Evolutionary conservation across 2,113 vertebrate genomes (phyloP).

Genomic region (Ceuthmochares aereus): DNA sequence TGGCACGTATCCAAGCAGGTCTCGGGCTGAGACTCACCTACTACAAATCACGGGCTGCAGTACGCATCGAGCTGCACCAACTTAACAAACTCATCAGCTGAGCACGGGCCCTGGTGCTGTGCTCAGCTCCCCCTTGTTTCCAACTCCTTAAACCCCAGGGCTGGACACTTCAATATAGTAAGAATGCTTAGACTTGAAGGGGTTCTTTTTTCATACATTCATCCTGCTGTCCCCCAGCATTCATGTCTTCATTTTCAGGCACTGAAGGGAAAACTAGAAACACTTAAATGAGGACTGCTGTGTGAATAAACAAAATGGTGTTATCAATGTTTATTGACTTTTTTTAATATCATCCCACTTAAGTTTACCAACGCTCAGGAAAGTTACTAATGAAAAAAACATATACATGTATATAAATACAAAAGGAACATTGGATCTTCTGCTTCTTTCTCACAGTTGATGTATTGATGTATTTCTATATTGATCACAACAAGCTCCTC

Average conservation of each 20-base stretch:
- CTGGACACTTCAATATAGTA: neutral
- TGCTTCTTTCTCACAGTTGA: neutral
- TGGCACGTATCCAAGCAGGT: neutral
- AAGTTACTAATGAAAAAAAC: neutral
- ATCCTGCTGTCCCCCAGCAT: neutral
- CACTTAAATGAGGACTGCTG: neutral
- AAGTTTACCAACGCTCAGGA: neutral
- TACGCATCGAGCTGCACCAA: neutral
- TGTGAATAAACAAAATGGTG: neutral
- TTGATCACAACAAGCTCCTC: neutral
- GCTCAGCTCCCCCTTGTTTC: neutral
- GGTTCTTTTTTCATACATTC: neutral
- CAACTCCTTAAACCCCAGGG: neutral
- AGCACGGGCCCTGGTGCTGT: neutral
- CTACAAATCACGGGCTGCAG: neutral
- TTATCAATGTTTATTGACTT: neutral
- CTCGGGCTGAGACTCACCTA: neutral
- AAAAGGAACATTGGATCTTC: neutral
- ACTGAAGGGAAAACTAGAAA: neutral
- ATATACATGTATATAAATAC: neutral
- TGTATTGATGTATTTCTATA: no score
- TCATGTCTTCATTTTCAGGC: neutral
- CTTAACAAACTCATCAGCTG: neutral
- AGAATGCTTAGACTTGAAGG: neutral
- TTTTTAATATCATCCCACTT: neutral